phyloP scores from a whole-genome alignment of 2,113 vertebrate species.

The Notarius lentiginosus region DNA sequence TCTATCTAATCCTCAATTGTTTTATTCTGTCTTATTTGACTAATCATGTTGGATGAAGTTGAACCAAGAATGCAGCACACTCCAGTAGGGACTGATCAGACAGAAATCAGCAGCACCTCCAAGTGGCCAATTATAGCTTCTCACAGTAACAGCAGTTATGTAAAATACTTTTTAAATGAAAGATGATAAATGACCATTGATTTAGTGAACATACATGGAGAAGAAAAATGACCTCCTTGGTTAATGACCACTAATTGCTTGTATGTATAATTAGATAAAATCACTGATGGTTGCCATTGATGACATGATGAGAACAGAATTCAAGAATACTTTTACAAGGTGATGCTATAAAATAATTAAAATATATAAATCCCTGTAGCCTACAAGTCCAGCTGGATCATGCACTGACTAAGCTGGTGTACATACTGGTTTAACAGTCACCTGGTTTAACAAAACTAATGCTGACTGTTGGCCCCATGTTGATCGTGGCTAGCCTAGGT shows the following conservation, averaged over 20 bases:
- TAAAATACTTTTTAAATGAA: not conserved
- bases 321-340: not conserved
- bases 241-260: not conserved
- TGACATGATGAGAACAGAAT: not conserved
- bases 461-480: not conserved
- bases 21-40: not conserved
- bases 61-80: not conserved
- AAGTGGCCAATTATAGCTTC: slow-evolving; percentile 13
- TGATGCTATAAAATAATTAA: not conserved
- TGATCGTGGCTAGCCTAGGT: not conserved
- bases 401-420: not conserved
- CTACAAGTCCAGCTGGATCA: not conserved
- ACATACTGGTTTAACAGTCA: not conserved
- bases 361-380: not conserved
- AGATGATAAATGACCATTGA: not conserved
- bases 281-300: not conserved
- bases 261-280: not conserved
- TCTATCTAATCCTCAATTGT: not conserved
- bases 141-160: not conserved
- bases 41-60: not conserved
- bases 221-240: not conserved
- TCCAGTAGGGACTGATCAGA: not conserved
- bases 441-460: too few relatives aligned
- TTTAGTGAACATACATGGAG: too few relatives aligned
- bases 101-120: slow-evolving; percentile 26